Base-by-base conservation (phyloP, 2,113 vertebrate species). In the Carettochelys insculpta region DNA sequence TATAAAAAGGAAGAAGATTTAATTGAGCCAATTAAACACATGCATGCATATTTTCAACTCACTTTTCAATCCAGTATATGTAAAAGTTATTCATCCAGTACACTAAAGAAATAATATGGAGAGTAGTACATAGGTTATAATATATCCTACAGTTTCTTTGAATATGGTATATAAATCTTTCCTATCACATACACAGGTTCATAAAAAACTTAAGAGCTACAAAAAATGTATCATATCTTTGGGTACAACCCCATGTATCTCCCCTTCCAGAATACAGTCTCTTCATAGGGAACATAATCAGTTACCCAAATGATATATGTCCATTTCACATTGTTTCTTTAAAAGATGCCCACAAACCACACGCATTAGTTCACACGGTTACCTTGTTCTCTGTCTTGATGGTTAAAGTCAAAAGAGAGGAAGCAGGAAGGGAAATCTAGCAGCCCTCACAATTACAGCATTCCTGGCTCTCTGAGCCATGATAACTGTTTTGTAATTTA, bases 401-500 rank as follows among this genome's bases (percentile, higher is more conserved):
- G 79, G 92, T 95, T 97, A 80, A 94, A 96, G 85, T 34, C 77
- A 85, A 91, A 85, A 94, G 78, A 11, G 16, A 91, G 75, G 77
- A 75, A 86, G 81, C 84, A 82, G 83, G 84, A 86, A 11, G 6
- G 71, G 84, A 80, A 91, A 92, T 76, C 83, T 81, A 90, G 65
- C 81, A 96, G 58, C 84, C 54, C 19, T 87, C 83, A 43, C 93
- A 94, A 97, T 95, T 95, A 95, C 0, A 11, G 73, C 27, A 54
- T 5, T 93, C 90, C 71, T 93, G 92, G 92, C 87, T 95, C 80
- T 41, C 79, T 84, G 92, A 79, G 88, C 85, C 51, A 47, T 5
- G 95, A 96, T 96, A 96, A 83, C 84, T 96, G 96, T 94, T 94
- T 86, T 92, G 94, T 84, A 96, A 97, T 94, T 96, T 95, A 95